Evolutionary conservation across 1,140 invertebrate genomes (phyloP).

Genomic region (Chrysomallon squamiferum): DNA sequence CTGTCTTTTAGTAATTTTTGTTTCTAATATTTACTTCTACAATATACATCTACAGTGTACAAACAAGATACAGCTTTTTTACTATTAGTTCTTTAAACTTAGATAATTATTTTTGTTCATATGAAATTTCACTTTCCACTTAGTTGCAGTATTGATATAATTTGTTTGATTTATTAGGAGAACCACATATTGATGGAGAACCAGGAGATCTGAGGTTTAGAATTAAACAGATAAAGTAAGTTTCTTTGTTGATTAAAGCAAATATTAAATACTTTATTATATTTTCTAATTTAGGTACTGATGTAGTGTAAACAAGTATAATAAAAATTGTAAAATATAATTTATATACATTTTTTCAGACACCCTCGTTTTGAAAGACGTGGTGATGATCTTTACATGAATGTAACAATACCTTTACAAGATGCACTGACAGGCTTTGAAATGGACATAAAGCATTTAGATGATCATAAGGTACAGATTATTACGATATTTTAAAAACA

Average conservation of each 20-base stretch:
- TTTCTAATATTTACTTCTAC: no score
- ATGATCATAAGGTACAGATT: slow-evolving; percentile 94
- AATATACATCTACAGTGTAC: no score
- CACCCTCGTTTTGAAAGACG: slow-evolving; percentile 90
- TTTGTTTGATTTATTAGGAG: slow-evolving; percentile 70
- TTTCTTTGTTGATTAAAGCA: slow-evolving; percentile 9
- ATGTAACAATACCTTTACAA: slow-evolving; percentile 92
- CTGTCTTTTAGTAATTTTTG: no score
- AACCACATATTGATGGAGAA: slow-evolving; percentile 98
- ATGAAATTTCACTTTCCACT: no score
- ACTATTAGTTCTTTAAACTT: no score
- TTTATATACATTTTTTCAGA: slow-evolving; percentile 52
- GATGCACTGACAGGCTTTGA: slow-evolving; percentile 94
- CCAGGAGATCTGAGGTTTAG: slow-evolving; percentile 93
- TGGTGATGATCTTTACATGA: slow-evolving; percentile 97
- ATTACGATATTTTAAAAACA: no score
- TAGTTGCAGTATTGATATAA: no score
- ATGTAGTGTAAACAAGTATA: no score
- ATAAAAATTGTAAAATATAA: no score
- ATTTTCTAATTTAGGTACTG: neutral
- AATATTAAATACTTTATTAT: neutral
- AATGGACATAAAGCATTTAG: slow-evolving; percentile 90
- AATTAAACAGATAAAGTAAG: slow-evolving; percentile 81
- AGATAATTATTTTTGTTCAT: no score
- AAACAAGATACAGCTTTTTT: no score